Conservation (phyloP, 2,888 invertebrate species). For the Andrena chrysosceles region DNA sequence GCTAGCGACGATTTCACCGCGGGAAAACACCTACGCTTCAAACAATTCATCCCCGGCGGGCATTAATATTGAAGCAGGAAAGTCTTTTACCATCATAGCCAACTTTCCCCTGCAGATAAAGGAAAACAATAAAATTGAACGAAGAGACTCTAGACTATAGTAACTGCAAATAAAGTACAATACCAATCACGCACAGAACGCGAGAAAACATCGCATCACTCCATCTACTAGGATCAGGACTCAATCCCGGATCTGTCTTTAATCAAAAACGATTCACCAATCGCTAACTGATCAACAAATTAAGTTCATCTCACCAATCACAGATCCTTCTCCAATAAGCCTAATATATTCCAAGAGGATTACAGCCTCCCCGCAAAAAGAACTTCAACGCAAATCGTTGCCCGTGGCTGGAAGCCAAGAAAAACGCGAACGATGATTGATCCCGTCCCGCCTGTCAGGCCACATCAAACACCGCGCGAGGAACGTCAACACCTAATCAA, state of each 20-base stretch:
- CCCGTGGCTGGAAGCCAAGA: too few species aligned
- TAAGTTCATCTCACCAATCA: too few species aligned
- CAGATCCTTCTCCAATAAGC: too few species aligned
- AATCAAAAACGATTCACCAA: too few species aligned
- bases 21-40: slow-evolving; percentile 38
- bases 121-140: slow-evolving; percentile 13
- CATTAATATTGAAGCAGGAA: slow-evolving; percentile 24
- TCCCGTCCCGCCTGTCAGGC: background rate
- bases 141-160: background rate
- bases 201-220: slow-evolving; percentile 9
- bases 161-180: slow-evolving; percentile 4
- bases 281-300: too few species aligned
- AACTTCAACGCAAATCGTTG: too few species aligned
- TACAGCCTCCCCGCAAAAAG: too few species aligned
- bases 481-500: slow-evolving; percentile 40
- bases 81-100: slow-evolving; percentile 29
- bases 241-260: too few species aligned
- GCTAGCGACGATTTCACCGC: slow-evolving; percentile 53
- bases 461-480: background rate
- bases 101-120: slow-evolving; percentile 31
- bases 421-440: background rate
- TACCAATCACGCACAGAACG: background rate
- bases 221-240: too few species aligned
- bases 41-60: slow-evolving; percentile 19
- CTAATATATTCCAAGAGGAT: too few species aligned